Evolutionary conservation across 2,888 invertebrate genomes (phyloP).

Genomic region (Alsophila aescularia): DNA sequence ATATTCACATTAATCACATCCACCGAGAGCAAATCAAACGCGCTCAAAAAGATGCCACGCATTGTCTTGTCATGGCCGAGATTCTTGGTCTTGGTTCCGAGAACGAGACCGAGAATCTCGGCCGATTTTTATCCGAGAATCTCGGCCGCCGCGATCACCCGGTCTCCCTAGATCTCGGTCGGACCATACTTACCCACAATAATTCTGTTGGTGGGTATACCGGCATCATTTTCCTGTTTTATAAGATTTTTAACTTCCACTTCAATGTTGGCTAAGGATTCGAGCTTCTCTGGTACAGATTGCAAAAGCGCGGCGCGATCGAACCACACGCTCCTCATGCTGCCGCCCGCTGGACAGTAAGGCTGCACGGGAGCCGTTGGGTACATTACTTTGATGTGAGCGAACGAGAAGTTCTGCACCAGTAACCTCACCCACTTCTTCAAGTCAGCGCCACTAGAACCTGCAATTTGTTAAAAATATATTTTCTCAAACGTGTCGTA

Average conservation of each 20-base stretch:
- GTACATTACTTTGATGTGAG: constrained; percentile 90
- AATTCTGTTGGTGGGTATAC: constrained; percentile 88
- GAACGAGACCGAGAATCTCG: too few relatives aligned
- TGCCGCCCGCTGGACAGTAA: constrained; percentile 87
- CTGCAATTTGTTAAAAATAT: constrained; percentile 49
- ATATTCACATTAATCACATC: too few relatives aligned
- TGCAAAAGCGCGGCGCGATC: constrained; percentile 87
- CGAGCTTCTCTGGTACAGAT: constrained; percentile 84
- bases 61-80: too few relatives aligned
- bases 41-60: too few relatives aligned
- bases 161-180: too few relatives aligned
- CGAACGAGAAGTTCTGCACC: constrained; percentile 77
- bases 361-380: constrained; percentile 91
- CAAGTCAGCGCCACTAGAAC: constrained; percentile 67
- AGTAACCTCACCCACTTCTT: constrained; percentile 68
- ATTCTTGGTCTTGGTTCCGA: too few relatives aligned
- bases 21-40: too few relatives aligned
- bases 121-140: too few relatives aligned
- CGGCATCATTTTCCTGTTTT: constrained; percentile 86
- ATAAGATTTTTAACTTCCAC: constrained; percentile 85
- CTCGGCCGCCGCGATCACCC: too few relatives aligned
- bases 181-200: constrained; percentile 87
- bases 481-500: too few relatives aligned
- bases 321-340: constrained; percentile 91
- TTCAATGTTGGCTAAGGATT: constrained; percentile 85